Conservation (phyloP, 2,113 vertebrate genomes). For the Egretta garzetta region DNA sequence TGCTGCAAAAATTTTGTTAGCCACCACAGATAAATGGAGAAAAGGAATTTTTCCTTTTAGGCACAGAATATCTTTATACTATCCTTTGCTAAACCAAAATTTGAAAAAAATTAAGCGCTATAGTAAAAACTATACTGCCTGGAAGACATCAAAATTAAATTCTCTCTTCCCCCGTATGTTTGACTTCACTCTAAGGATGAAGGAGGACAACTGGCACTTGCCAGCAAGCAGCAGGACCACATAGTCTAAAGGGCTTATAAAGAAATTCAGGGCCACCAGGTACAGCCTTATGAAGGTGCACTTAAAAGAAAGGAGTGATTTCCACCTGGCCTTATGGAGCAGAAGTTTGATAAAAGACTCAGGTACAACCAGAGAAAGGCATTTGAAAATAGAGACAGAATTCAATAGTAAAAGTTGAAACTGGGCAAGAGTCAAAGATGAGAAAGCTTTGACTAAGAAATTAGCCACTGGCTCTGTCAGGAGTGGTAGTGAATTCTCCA, state of each 20-base stretch:
- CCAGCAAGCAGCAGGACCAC: not conserved
- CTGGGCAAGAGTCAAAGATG: not conserved
- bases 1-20: not conserved
- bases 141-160: constrained; percentile 9
- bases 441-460: not conserved
- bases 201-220: not conserved
- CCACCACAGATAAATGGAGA: not conserved
- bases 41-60: not conserved
- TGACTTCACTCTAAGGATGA: constrained; percentile 18
- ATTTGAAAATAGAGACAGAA: not conserved
- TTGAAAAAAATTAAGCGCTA: not conserved
- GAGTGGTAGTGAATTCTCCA: not conserved
- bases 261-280: not conserved
- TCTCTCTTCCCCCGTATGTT: not conserved
- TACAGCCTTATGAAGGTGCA: not conserved
- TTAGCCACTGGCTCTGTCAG: not conserved
- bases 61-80: not conserved
- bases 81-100: not conserved
- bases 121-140: not conserved
- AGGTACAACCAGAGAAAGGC: not conserved
- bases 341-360: not conserved
- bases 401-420: not conserved
- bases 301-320: not conserved
- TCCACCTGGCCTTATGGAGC: not conserved
- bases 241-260: not conserved